Evolutionary conservation across 2,797 vertebrate genomes (phyloP), one percentile per base, ranked within the genome.

Genomic region (Hyperoplus lanceolatus): DNA sequence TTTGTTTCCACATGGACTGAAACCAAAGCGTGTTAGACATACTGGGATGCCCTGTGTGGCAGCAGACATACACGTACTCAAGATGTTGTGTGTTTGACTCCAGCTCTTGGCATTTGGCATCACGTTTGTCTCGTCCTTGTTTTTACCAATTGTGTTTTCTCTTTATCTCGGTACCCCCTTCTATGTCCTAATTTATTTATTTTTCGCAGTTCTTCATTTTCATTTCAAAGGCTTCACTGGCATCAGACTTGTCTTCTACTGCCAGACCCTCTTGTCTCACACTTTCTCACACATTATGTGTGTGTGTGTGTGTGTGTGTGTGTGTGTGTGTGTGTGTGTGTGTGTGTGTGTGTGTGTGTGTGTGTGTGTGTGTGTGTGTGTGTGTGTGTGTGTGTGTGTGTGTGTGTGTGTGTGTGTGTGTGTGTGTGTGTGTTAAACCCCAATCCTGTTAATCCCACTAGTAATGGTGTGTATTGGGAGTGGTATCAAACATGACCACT

Each of bases 361-460:
- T 29, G 29, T 29, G 29, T 29, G 29, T 29, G 29, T 29, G 29
- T 58, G 62, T 73, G 62, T 61, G 11, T 77, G 70, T 65, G 70
- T 53, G 73, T 72, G 63, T 69, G 62, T 85, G 21, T 58, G 62
- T 73, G 62, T 61, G 11, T 77, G 70, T 65, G 70, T 53, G 73
- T 72, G 63, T 69, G 62, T 85, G 62, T 73, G 62, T 61, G 11
- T 77, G 70, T 65, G 70, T 53, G 73, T 58, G 62, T 73, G 63
- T 61, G 12, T 77, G 70, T 65, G 70, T 53, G 73, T 72, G 63
- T 69, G 62, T 85, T 73, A 66, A 84, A 80, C 77, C 66, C 1
- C 81, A 90, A 88, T 89, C 89, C 84, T 60, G 83, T 84, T 93
- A 92, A 93, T 93, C 92, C 87, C 90, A 88, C 90, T 92, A 89